These are phyloP conservation scores for Danio rerio DNA, from an alignment of 2,113 vertebrate genomes.

Conservation along the genomic window GRCz12tu NC_133197.1:19450501-19451000, in stretches of 20 bases:
- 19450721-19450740: slow-evolving; percentile 13
- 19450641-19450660: slow-evolving; percentile 45
- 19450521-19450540: slow-evolving; percentile 64
- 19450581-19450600: slow-evolving; percentile 52
- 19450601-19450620: slow-evolving; percentile 64
- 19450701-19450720: slow-evolving; percentile 1
- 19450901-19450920: no score
- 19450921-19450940: no score
- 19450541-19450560: slow-evolving; percentile 68
- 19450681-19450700: slow-evolving; percentile 24
- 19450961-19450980: no score
- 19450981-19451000: no score
- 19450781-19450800: slow-evolving; percentile 12
- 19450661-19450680: slow-evolving; percentile 41
- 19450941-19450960: no score
- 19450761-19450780: background rate
- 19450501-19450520: slow-evolving; percentile 62
- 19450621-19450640: slow-evolving; percentile 44
- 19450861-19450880: background rate
- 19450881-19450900: no score
- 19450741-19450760: background rate
- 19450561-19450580: slow-evolving; percentile 64
- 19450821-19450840: slow-evolving; percentile 9
- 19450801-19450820: background rate
- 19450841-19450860: background rate